Evolutionary conservation across 2,113 vertebrate genomes (phyloP), one percentile per base, ranked within the genome.

Genomic region (Octodon degus): DNA sequence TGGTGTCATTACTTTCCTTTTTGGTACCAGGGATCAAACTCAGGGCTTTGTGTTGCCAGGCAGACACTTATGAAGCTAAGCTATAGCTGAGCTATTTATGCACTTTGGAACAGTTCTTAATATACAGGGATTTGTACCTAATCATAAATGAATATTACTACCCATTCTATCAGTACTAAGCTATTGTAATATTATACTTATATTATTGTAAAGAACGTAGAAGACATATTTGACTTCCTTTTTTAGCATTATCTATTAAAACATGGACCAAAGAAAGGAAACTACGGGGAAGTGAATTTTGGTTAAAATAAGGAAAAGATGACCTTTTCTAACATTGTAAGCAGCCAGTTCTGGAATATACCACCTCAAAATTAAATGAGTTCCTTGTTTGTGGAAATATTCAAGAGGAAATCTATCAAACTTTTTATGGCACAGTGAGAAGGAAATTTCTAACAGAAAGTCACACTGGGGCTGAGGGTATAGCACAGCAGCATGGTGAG

Each of bases 251-350:
- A 80, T 20, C 40, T 91, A 79, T 60, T 88, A 88, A 91, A 80
- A 43, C 17, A 68, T 37, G 10, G 19, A 68, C 58, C 17, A 72
- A 68, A 74, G n/a, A 89, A 92, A 81, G 32, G 40, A 85, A 74
- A 2, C 22, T 22, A 86, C 76, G 7, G 6, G 32, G 30, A 67
- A 65, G 30, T 53, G 6, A 94, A 80, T 65, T 86, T 89, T 47
- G 32, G n/a, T 94, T 53, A 96, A 70, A 86, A 90, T 70, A 86
- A 94, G 32, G 47, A 60, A 89, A 89, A 53, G 10, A 81, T 60
- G 53, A 27, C 5, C 13, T 79, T 84, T 79, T 50, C 11, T 60
- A 70, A 79, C 11, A 86, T 67, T 86, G 3, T 88, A 62, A 70
- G 13, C 65, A 37, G 11, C 37, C 30, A 63, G 79, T 84, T 53